Evolutionary conservation across 2,113 vertebrate genomes (phyloP).

Genomic region (Urocynchramus pylzowi): DNA sequence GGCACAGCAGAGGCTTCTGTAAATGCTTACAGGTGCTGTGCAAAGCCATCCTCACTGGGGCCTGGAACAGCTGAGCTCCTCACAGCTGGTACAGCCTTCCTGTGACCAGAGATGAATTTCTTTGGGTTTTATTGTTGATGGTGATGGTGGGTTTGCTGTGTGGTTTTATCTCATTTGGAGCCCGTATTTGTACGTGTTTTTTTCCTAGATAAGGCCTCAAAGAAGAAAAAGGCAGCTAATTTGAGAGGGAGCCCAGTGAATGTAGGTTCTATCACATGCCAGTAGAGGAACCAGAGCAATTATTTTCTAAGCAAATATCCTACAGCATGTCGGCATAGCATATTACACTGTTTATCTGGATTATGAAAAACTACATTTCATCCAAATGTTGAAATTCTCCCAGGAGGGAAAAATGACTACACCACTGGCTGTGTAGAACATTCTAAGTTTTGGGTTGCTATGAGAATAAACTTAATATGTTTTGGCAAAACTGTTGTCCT

Average conservation of each 20-base stretch:
- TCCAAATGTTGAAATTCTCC: neutral
- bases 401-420: neutral
- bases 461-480: neutral
- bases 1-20: neutral
- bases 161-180: neutral
- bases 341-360: neutral
- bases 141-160: neutral
- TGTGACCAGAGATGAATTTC: neutral
- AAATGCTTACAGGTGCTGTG: constrained; percentile 17
- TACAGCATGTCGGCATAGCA: neutral
- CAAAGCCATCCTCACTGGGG: neutral
- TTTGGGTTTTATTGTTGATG: neutral
- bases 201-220: neutral
- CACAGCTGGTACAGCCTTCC: neutral
- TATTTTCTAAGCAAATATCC: neutral
- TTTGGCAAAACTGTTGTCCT: neutral
- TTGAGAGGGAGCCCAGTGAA: neutral
- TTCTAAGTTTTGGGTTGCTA: neutral
- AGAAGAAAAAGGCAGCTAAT: neutral
- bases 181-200: neutral
- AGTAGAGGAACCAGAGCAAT: neutral
- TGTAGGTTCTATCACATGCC: neutral
- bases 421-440: neutral
- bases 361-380: neutral
- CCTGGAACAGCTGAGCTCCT: neutral